These are phyloP conservation scores for Lemur catta DNA, from an alignment of 2,797 vertebrate species.

Conservation along the genomic window DNA sequence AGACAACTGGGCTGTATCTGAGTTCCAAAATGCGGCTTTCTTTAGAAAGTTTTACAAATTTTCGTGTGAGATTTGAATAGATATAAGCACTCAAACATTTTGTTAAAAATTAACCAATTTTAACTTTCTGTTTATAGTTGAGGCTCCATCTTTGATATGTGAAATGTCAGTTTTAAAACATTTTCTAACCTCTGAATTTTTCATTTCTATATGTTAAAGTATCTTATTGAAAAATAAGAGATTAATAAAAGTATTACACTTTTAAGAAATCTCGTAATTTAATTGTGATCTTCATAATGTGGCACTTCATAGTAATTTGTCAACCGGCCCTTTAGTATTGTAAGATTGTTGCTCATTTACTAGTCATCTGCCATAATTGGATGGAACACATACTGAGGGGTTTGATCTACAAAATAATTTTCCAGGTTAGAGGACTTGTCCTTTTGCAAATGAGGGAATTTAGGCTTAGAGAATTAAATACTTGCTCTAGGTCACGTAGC, in stretches of 20 bases:
- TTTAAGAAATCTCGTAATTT: neutral
- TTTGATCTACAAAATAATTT: slow-evolving; percentile 26
- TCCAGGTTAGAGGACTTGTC: neutral
- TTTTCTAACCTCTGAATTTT: slow-evolving; percentile 20
- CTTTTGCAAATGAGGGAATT: neutral
- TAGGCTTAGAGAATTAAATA: neutral
- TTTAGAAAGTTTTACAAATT: slow-evolving; percentile 36
- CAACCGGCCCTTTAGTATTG: neutral
- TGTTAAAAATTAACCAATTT: neutral
- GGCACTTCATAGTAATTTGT: slow-evolving; percentile 18
- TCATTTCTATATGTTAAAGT: slow-evolving; percentile 35
- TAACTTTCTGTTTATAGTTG: neutral
- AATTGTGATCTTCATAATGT: neutral
- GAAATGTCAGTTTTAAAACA: slow-evolving; percentile 20
- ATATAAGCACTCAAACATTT: neutral
- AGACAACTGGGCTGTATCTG: slow-evolving; percentile 45
- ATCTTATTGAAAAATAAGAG: neutral
- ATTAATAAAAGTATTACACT: neutral
- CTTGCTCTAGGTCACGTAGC: neutral
- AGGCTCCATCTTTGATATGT: neutral
- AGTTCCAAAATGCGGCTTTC: slow-evolving; percentile 29
- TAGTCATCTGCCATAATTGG: neutral
- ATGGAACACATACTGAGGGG: neutral
- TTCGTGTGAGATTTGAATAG: slow-evolving; percentile 30
- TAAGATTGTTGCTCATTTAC: neutral